phyloP scores from a whole-genome alignment of 2,797 vertebrate genomes.

The Enteromius anoplus region DNA sequence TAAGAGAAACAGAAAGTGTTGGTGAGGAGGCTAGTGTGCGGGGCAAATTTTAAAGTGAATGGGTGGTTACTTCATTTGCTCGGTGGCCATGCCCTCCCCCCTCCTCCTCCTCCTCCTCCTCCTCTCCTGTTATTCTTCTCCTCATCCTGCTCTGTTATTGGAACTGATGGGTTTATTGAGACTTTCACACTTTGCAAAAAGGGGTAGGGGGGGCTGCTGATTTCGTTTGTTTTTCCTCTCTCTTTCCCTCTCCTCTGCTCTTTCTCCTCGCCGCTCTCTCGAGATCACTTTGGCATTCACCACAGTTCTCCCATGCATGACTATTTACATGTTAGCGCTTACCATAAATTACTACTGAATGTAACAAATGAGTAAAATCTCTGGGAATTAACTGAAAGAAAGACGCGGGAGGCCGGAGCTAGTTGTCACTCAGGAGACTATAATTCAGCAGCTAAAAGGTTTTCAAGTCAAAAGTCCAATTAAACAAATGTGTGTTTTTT shows the following conservation, averaged over 20 bases:
- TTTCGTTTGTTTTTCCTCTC: slow-evolving; percentile 72
- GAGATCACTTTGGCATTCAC: slow-evolving; percentile 42
- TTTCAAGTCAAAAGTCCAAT: slow-evolving; percentile 13
- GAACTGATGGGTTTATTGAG: slow-evolving; percentile 98
- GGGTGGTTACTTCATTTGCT: slow-evolving; percentile 89
- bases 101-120: slow-evolving; percentile 52
- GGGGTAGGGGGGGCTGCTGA: slow-evolving; percentile 72
- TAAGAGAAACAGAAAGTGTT: slow-evolving; percentile 86
- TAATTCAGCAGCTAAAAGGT: slow-evolving; percentile 31
- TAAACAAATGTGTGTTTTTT: slow-evolving; percentile 21
- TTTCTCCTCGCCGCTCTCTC: slow-evolving; percentile 50
- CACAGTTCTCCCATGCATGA: slow-evolving; percentile 33
- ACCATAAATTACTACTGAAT: slow-evolving; percentile 35
- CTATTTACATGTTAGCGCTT: slow-evolving; percentile 37
- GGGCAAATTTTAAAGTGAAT: slow-evolving; percentile 98
- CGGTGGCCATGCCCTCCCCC: slow-evolving; percentile 69
- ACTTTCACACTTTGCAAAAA: slow-evolving; percentile 93
- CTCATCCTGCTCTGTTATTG: slow-evolving; percentile 90
- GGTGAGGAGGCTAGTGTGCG: slow-evolving; percentile 94
- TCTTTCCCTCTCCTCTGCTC: slow-evolving; percentile 51
- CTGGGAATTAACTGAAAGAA: slow-evolving; percentile 36
- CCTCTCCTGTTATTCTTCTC: slow-evolving; percentile 83
- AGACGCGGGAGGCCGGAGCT: background rate
- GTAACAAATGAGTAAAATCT: slow-evolving; percentile 30
- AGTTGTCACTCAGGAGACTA: slow-evolving; percentile 23